phyloP scores from a whole-genome alignment of 2,113 vertebrate species.

The Vanacampus margaritifer region DNA sequence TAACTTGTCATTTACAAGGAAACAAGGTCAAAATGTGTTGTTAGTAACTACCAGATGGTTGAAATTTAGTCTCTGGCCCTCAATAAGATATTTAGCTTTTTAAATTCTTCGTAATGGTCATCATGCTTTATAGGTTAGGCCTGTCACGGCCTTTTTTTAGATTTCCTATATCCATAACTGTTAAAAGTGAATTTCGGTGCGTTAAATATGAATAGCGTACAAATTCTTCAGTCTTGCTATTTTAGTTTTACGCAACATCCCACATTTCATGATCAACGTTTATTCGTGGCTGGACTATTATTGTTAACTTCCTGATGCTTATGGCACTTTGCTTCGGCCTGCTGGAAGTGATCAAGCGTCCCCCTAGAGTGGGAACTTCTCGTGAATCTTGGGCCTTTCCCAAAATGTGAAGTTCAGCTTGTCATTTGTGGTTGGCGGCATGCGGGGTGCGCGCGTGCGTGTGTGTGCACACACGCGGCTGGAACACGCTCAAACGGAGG shows the following conservation, averaged over 20 bases:
- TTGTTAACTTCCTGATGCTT: slow-evolving; percentile 35
- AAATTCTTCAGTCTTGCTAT: neutral
- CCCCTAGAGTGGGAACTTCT: slow-evolving; percentile 67
- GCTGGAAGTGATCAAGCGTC: slow-evolving; percentile 55
- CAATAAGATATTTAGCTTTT: no score
- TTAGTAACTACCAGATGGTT: neutral
- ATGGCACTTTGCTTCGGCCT: slow-evolving; percentile 28
- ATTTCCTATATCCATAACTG: neutral
- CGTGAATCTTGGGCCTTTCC: slow-evolving; percentile 62
- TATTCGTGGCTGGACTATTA: slow-evolving; percentile 7
- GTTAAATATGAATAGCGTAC: neutral
- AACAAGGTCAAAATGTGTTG: neutral
- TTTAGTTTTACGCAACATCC: slow-evolving; percentile 9
- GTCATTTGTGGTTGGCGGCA: slow-evolving; percentile 70
- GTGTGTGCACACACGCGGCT: slow-evolving; percentile 47
- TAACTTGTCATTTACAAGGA: neutral
- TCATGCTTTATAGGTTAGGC: neutral
- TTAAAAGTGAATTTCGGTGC: neutral
- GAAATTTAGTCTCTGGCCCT: neutral
- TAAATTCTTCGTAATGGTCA: neutral
- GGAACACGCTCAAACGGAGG: slow-evolving; percentile 53
- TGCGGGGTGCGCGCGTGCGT: slow-evolving; percentile 37
- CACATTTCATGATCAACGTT: neutral
- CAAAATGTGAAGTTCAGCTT: slow-evolving; percentile 65
- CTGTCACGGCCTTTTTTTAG: neutral